Conservation (phyloP, 2,888 invertebrate genomes). For the Aleiodes leptofemur region DNA sequence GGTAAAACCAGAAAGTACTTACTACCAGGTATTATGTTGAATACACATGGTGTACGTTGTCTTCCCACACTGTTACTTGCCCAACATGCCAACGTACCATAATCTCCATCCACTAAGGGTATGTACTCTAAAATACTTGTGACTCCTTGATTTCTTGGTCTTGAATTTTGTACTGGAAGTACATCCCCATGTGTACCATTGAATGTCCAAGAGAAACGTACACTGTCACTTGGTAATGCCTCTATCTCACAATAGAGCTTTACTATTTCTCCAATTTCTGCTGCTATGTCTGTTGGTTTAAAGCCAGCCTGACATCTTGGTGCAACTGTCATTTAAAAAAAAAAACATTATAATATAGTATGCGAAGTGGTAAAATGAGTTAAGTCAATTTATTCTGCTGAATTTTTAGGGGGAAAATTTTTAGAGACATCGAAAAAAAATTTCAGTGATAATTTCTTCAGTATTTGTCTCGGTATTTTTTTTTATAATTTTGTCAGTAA, state of each 20-base stretch:
- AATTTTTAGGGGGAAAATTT: no score
- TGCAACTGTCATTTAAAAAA: slow-evolving; percentile 79
- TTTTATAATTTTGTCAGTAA: no score
- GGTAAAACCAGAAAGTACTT: slow-evolving; percentile 69
- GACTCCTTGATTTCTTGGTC: slow-evolving; percentile 77
- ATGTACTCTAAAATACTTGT: slow-evolving; percentile 79
- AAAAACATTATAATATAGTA: slow-evolving; percentile 11
- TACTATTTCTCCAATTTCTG: slow-evolving; percentile 84
- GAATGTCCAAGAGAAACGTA: slow-evolving; percentile 90
- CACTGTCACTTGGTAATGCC: slow-evolving; percentile 83
- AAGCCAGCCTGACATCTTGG: slow-evolving; percentile 86
- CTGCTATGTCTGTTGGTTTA: slow-evolving; percentile 84
- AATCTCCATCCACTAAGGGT: slow-evolving; percentile 79
- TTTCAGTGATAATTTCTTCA: no score
- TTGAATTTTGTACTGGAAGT: slow-evolving; percentile 82
- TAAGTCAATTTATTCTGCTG: no score
- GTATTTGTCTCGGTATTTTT: no score
- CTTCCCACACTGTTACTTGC: slow-evolving; percentile 89
- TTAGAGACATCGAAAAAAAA: no score
- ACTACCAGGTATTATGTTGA: slow-evolving; percentile 90
- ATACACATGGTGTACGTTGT: slow-evolving; percentile 88
- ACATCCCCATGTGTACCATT: slow-evolving; percentile 86
- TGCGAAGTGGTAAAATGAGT: not conserved
- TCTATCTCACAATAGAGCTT: slow-evolving; percentile 88
- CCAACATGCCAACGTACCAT: slow-evolving; percentile 92